Conservation (phyloP, 2,113 vertebrate species). For the Callocephalon fimbriatum region DNA sequence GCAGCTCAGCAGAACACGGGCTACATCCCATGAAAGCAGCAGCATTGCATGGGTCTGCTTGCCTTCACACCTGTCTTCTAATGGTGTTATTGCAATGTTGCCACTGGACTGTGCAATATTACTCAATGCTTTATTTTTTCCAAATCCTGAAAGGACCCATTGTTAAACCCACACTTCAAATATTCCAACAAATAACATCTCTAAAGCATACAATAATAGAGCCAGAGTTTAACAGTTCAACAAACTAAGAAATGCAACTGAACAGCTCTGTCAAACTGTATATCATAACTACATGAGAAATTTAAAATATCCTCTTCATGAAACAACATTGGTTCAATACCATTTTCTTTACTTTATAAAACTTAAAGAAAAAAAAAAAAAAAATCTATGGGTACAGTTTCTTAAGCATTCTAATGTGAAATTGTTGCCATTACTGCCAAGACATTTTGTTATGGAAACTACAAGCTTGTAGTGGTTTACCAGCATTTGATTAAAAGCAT, state of each 20-base stretch:
- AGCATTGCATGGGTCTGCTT: fast-evolving
- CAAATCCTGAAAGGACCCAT: neutral
- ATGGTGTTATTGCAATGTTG: fast-evolving
- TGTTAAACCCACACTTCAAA: neutral
- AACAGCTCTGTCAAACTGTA: neutral
- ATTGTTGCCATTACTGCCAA: neutral
- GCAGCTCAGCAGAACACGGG: neutral
- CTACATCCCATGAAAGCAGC: neutral
- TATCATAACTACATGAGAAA: neutral
- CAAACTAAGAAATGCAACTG: neutral
- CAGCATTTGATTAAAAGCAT: constrained; percentile 19
- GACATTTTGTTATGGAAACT: neutral
- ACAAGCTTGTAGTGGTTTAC: neutral
- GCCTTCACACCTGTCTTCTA: neutral
- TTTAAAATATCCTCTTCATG: neutral
- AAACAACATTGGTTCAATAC: neutral
- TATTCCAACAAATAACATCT: neutral
- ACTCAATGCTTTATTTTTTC: neutral
- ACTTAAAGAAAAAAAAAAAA: neutral
- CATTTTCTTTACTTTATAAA: neutral
- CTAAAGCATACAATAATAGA: neutral
- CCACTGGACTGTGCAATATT: neutral
- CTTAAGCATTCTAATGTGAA: constrained; percentile 20
- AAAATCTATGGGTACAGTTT: constrained; percentile 11
- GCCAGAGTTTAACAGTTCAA: neutral